Base-by-base conservation (phyloP, 2,888 invertebrate species). In the Mimumesa dahlbomi region DNA sequence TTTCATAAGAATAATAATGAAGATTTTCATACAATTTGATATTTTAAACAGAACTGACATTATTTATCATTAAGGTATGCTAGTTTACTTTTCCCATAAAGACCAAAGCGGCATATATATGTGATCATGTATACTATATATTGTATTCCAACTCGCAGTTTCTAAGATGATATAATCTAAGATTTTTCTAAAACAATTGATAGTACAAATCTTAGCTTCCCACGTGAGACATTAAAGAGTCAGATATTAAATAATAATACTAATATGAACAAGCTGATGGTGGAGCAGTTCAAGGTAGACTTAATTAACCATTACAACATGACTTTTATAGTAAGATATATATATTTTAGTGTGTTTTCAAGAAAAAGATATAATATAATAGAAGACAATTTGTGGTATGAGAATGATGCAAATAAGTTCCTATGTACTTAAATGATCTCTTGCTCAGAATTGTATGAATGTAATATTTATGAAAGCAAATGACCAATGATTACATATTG, bases 371-470 rank as follows among this genome's bases (percentile, higher is more conserved):
- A 53, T 2, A 52, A 21, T 19, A 19, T 36, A 45, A 43, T 58
- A 9, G 19, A 25, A 40, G 48, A 53, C 36, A 42, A 46, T 61
- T 45, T 48, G 34, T 56, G 38, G 45, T 25, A 48, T 49, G 31
- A 75, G 21, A 13, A 67, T 45, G 6, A 59, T 63, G 54, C 50
- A 49, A 61, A 58, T 62, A 72, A 76, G 78, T 79, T 82, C 73
- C 69, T 80, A 77, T 45, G 22, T 65, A 58, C 43, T 59, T 72
- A 71, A 75, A 64, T 67, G 59, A 64, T 19, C n/a, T 59, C 38
- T 73, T 73, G 73, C 77, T 76, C 77, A 73, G 63, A 63, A 50
- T 16, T 42, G 34, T 38, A 53, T 56, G 40, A 59, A 63, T 52
- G 59, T 65, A 59, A 11, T 69, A 65, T 22, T 6, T 46, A 21